These are phyloP conservation scores for Cotesia chilonis DNA, from an alignment of 1,140 invertebrate genomes.

Conservation along the genomic window DNA sequence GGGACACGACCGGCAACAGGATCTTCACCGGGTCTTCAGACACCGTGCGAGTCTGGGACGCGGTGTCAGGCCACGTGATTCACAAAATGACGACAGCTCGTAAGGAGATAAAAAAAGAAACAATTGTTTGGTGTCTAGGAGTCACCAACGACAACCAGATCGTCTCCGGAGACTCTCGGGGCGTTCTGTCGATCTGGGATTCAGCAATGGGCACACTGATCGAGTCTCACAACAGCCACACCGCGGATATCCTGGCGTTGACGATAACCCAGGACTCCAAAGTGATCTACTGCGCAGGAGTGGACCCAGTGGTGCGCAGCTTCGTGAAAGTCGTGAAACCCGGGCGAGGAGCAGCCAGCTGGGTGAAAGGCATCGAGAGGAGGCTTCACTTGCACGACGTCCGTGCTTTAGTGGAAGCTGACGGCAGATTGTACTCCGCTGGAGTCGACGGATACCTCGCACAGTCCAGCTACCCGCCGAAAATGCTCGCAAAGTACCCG, in stretches of 20 bases:
- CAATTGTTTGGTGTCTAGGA: slow-evolving; percentile 86
- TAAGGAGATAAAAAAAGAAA: slow-evolving; percentile 71
- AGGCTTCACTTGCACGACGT: slow-evolving; percentile 88
- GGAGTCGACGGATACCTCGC: slow-evolving; percentile 81
- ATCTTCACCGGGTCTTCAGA: slow-evolving; percentile 87
- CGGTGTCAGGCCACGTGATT: slow-evolving; percentile 81
- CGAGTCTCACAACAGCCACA: slow-evolving; percentile 78
- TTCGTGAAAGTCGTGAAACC: slow-evolving; percentile 72
- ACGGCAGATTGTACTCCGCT: slow-evolving; percentile 77
- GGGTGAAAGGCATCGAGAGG: slow-evolving; percentile 82
- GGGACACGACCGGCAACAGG: slow-evolving; percentile 78
- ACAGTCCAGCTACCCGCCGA: slow-evolving; percentile 71
- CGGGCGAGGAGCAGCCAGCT: slow-evolving; percentile 62
- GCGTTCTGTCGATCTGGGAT: slow-evolving; percentile 89
- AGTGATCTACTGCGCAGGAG: slow-evolving; percentile 79
- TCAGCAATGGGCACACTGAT: slow-evolving; percentile 79
- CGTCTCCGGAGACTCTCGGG: slow-evolving; percentile 89
- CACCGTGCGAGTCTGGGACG: slow-evolving; percentile 88
- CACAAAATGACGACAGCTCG: slow-evolving; percentile 80
- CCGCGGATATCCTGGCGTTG: slow-evolving; percentile 80
- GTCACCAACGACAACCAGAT: slow-evolving; percentile 84
- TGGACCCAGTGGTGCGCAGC: slow-evolving; percentile 80
- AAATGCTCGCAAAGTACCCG: slow-evolving; percentile 75
- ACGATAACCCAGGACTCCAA: slow-evolving; percentile 77
- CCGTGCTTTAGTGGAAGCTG: slow-evolving; percentile 72